Evolutionary conservation across 2,888 invertebrate species (phyloP).

Genomic region (Caenorhabditis sp.): DNA sequence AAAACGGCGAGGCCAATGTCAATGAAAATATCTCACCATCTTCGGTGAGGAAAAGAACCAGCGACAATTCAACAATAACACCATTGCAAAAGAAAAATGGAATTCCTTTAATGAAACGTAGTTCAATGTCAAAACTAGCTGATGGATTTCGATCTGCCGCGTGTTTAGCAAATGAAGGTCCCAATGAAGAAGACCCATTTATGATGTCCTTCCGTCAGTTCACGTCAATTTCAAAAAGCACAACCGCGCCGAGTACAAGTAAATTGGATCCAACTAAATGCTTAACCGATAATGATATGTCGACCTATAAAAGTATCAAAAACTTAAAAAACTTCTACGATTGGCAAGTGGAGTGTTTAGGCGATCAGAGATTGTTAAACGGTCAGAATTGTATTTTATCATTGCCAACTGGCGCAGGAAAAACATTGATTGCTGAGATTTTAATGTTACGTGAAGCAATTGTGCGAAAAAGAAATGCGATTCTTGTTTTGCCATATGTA

Average conservation of each 20-base stretch:
- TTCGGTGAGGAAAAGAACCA: conserved; percentile 17
- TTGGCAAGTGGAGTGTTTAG: conserved; percentile 92
- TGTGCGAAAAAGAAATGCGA: conserved; percentile 81
- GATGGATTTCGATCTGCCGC: conserved; percentile 35
- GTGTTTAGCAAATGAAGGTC: conserved; percentile 15
- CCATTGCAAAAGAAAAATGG: conserved; percentile 23
- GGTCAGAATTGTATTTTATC: conserved; percentile 88
- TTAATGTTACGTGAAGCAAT: conserved; percentile 87
- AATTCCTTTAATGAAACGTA: conserved; percentile 20
- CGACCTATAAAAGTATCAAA: conserved; percentile 47
- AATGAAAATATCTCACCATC: not conserved
- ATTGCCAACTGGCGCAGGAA: conserved; percentile 94
- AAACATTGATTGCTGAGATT: conserved; percentile 90
- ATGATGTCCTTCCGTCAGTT: conserved; percentile 18
- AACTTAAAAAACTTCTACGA: conserved; percentile 73
- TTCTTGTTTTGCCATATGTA: conserved; percentile 91
- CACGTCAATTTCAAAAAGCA: not conserved
- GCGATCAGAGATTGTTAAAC: conserved; percentile 79
- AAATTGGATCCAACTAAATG: conserved; percentile 23
- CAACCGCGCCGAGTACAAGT: not conserved
- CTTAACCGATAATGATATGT: conserved; percentile 35
- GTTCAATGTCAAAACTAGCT: conserved; percentile 24
- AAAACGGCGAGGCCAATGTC: not conserved
- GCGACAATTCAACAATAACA: conserved; percentile 19
- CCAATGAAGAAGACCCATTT: conserved; percentile 15